Evolutionary conservation across 2,888 invertebrate genomes (phyloP), one percentile per base, ranked within the genome.

Genomic region (Pheosia tremula): DNA sequence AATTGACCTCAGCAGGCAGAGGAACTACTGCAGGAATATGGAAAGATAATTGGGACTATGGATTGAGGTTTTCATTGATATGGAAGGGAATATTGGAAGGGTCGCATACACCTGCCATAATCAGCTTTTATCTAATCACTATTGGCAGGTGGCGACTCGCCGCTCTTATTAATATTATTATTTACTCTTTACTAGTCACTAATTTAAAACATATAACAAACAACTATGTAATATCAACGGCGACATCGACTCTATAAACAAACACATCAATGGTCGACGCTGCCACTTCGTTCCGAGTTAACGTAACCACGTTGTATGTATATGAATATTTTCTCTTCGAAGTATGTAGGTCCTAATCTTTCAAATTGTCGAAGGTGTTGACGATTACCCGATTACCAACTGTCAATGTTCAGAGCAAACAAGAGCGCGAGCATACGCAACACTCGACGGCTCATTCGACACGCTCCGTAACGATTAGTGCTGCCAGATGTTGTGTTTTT

Each of bases 381-480:
- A 70, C 55, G n/a, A 43, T 52, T 59, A 56, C 56, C 45, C 36
- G 13, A 57, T 62, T 56, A 64, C 49, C 36, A 57, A 59, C 55
- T 62, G 72, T 63, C 64, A 74, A 64, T 60, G 63, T 56, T 58
- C 47, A 61, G 61, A 58, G 64, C 63, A 58, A 77, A 74, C 64
- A 60, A 66, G 61, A 72, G 57, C 64, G 61, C 43, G 53, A 66
- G 59, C 55, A 59, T 62, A 63, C 64, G 65, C 58, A 67, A 74
- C 59, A 24, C 58, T 64, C 62, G 63, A 66, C 64, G 62, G 64
- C 61, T 54, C 13, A 82, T 84, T 82, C 70, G 78, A 62, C 72
- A 81, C 72, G 75, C 72, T 73, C 75, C 77, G 83, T 80, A 82
- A 84, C 79, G 13, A 56, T n/a, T 9, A 39, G 13, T 41, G 3